These are phyloP conservation scores for Acomys russatus DNA, from an alignment of 2,797 vertebrate species.

Conservation along the genomic window DNA sequence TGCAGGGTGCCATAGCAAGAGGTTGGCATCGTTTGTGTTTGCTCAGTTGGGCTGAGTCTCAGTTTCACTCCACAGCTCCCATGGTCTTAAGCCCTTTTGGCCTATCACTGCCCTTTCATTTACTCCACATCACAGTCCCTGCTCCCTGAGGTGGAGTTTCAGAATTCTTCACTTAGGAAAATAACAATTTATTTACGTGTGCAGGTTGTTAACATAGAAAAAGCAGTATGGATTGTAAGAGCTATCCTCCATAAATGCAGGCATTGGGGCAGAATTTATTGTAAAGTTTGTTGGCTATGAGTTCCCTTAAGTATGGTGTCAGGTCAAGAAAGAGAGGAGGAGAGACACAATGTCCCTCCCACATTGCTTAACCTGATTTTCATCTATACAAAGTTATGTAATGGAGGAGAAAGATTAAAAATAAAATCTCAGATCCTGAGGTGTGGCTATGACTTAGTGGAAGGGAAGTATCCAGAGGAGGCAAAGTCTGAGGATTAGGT, in stretches of 20 bases:
- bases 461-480: not conserved
- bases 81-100: not conserved
- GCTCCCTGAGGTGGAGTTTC: not conserved
- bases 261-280: not conserved
- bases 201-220: not conserved
- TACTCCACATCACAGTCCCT: not conserved
- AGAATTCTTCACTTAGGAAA: not conserved
- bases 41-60: not conserved
- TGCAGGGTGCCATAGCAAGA: no score
- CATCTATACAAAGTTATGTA: not conserved
- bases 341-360: not conserved
- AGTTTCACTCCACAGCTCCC: not conserved
- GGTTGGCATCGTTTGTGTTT: not conserved
- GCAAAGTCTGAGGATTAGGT: not conserved
- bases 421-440: not conserved
- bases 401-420: not conserved
- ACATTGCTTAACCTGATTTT: not conserved
- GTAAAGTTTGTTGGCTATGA: not conserved
- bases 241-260: rapidly evolving
- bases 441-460: not conserved
- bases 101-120: not conserved
- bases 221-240: not conserved
- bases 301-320: not conserved
- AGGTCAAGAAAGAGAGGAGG: not conserved
- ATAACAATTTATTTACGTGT: not conserved